phyloP scores from a whole-genome alignment of 30 jellyfish, hydroid and myxozoan genomes.

The Catostylus mosaicus region DNA sequence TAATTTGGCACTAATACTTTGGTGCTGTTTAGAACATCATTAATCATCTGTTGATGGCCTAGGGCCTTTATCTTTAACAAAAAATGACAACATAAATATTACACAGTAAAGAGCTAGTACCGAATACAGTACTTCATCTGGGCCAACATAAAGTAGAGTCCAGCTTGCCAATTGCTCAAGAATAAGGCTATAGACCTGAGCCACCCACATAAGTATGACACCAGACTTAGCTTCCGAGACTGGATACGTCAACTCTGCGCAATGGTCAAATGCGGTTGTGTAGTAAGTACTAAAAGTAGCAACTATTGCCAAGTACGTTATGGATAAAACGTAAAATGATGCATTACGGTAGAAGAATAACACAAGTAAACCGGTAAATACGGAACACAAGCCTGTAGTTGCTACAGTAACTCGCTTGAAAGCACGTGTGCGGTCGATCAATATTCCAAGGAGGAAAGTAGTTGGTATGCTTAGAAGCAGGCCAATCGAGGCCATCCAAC shows the following conservation, averaged over 20 bases:
- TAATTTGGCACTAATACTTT: too few species aligned
- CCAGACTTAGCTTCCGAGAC: conserved; percentile 65
- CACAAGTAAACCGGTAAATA: conserved; percentile 41
- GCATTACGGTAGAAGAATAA: conserved; percentile 33
- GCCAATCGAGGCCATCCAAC: conserved; percentile 73
- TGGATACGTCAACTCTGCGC: conserved; percentile 79
- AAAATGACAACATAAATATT: conserved; percentile 18
- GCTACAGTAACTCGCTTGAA: conserved; percentile 60
- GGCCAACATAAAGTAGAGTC: conserved; percentile 1
- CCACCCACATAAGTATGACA: conserved; percentile 52
- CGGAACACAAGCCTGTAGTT: conserved; percentile 37
- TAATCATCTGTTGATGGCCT: conserved; percentile 5
- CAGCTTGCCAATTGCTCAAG: conserved; percentile 35
- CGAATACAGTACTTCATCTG: neutral
- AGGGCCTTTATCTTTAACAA: neutral
- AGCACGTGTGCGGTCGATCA: conserved; percentile 72
- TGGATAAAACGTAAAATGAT: conserved; percentile 13
- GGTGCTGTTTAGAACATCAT: too few species aligned
- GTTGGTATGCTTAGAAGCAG: conserved; percentile 61
- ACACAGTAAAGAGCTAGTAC: conserved; percentile 1
- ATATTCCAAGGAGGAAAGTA: conserved; percentile 65
- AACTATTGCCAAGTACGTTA: conserved; percentile 10
- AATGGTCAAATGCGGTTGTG: conserved; percentile 87
- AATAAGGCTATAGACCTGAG: conserved; percentile 44
- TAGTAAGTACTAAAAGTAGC: conserved; percentile 65